Conservation (phyloP, 2,113 vertebrate species). For the Xenopus tropicalis region DNA sequence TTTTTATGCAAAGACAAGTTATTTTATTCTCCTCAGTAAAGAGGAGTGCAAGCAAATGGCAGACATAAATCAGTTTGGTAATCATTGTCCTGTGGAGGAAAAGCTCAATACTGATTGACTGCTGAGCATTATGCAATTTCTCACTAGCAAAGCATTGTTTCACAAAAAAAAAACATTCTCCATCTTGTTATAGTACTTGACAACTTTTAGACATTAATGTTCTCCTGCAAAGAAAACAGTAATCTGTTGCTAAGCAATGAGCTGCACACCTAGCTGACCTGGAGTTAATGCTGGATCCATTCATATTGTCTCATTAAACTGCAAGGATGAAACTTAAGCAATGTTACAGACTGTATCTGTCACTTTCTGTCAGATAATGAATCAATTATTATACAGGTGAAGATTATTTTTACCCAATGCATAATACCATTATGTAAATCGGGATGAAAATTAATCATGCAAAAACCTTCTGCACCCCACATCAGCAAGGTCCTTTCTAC, state of each 20-base stretch:
- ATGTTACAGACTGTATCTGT: slow-evolving; percentile 15
- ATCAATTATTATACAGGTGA: background rate
- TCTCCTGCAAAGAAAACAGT: slow-evolving; percentile 5
- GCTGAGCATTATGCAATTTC: slow-evolving; percentile 23
- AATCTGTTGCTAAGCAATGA: slow-evolving; percentile 16
- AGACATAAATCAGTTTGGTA: slow-evolving; percentile 37
- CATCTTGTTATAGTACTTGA: slow-evolving; percentile 8
- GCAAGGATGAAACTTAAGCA: background rate
- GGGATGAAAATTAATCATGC: no score
- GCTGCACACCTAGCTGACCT: slow-evolving; percentile 25
- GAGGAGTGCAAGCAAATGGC: slow-evolving; percentile 20
- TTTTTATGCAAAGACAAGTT: slow-evolving; percentile 44
- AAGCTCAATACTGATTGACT: slow-evolving; percentile 28
- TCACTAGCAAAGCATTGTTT: slow-evolving; percentile 34
- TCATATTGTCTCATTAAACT: background rate
- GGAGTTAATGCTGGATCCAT: background rate
- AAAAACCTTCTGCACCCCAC: no score
- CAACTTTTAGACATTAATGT: slow-evolving; percentile 16
- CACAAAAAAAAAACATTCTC: background rate
- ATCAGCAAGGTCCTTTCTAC: background rate
- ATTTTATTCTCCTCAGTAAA: slow-evolving; percentile 38
- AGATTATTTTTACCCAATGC: background rate
- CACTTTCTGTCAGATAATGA: slow-evolving; percentile 16
- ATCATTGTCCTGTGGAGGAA: slow-evolving; percentile 31
- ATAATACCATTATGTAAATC: background rate